Evolutionary conservation across 2,113 vertebrate species (phyloP).

Genomic region (Sigmodon hispidus): DNA sequence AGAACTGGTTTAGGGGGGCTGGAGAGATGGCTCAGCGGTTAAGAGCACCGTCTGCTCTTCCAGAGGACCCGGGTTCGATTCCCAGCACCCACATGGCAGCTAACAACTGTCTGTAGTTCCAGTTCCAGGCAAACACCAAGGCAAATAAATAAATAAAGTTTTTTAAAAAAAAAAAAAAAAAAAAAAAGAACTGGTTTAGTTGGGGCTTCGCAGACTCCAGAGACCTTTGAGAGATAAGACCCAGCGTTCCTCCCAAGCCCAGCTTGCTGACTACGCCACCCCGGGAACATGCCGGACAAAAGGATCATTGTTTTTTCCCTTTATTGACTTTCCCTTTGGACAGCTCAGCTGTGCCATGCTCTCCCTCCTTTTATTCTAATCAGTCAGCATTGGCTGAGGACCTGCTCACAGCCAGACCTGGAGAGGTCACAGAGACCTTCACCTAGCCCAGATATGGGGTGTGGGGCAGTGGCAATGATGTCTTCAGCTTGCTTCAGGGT

Average conservation of each 20-base stretch:
- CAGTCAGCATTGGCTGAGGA: neutral
- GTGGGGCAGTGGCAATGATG: neutral
- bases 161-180: too few relatives aligned
- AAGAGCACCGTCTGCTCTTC: too few relatives aligned
- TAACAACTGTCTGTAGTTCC: too few relatives aligned
- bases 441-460: rapidly evolving
- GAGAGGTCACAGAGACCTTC: neutral
- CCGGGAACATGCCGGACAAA: neutral
- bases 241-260: neutral
- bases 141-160: too few relatives aligned
- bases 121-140: too few relatives aligned
- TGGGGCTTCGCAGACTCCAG: neutral
- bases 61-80: too few relatives aligned
- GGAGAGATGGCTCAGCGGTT: too few relatives aligned
- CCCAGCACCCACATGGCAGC: too few relatives aligned
- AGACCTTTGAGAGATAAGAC: slow-evolving; percentile 9
- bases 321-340: slow-evolving; percentile 42
- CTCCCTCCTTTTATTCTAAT: neutral
- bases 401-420: neutral
- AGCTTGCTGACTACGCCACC: neutral
- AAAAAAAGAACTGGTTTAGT: slow-evolving; percentile 15
- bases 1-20: neutral
- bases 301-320: neutral
- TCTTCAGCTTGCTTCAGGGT: neutral
- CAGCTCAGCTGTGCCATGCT: neutral